Base-by-base conservation (phyloP, 2,113 vertebrate species). In the Stegostoma tigrinum region DNA sequence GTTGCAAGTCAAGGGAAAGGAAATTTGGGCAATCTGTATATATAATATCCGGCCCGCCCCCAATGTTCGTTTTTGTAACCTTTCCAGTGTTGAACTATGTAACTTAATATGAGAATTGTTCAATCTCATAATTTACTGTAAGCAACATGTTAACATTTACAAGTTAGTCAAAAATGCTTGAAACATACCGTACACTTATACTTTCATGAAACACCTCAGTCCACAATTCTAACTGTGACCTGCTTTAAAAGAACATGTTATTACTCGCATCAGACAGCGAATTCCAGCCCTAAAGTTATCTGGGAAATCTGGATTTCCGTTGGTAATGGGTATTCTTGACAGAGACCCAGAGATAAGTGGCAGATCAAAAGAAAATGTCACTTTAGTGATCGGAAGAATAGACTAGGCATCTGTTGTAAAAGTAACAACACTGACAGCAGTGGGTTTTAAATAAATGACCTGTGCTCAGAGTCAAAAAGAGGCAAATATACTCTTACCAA, bases 311-410 rank as follows among this genome's bases (percentile, higher is more conserved):
- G 4, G 4, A 83, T 66, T 38, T 91, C 89, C 89, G 64, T 5
- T 21, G 14, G 30, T 34, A 34, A 61, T 17, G 30, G 14, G 1
- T 5, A 21, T 91, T 66, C 61, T 91, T 91, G 24, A 12, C 48
- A 89, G 7, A 10, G 52, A 91, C 55, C 12, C 64, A 91, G 38
- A 91, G 15, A 17, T 66, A 91, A 38, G 1, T 64, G 55, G 55
- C 30, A 91, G 34, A 66, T 91, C 89, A 89, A 89, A 61, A 48
- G 86, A 30, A 55, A 83, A 83, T 83, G 78, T 87, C 78, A 42
- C 78, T 55, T 55, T 17, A 17, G 55, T 55, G 34, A 90, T 90
- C 27, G 14, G 24, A 61, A n/a, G 45, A 30, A 61, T 34, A 61
- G 61, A 90, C 34, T 61, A 64, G 30, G 27, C 27, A 90, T 87